Conservation (phyloP, 2,797 vertebrate genomes). For the Galagoides demidoff region DNA sequence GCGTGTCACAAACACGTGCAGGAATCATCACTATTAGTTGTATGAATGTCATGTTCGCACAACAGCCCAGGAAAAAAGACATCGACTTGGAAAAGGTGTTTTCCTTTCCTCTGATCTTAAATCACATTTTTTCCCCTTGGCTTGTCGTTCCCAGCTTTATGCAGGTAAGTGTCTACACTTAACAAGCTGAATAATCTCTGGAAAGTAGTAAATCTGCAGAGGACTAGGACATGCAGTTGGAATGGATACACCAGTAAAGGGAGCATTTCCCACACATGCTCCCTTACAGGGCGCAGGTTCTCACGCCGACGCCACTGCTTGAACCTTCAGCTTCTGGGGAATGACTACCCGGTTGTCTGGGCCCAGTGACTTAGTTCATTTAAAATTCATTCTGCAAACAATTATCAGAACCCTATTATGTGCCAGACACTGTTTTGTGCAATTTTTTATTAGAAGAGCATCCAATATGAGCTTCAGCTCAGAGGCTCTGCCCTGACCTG, state of each 20-base stretch:
- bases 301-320: background rate
- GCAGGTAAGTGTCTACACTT: background rate
- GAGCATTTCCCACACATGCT: background rate
- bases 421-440: background rate
- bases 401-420: background rate
- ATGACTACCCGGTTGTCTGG: background rate
- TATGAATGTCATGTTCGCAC: slow-evolving; percentile 19
- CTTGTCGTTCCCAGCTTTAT: slow-evolving; percentile 32
- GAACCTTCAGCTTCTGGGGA: background rate
- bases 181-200: background rate
- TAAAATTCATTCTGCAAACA: background rate
- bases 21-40: slow-evolving; percentile 19
- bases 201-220: background rate
- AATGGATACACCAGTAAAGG: background rate
- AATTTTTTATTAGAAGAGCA: background rate
- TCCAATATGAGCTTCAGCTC: background rate
- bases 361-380: background rate
- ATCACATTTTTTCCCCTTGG: background rate
- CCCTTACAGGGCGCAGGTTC: background rate
- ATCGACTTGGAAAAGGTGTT: background rate
- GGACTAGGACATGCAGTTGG: background rate
- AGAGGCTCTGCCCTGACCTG: background rate
- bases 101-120: slow-evolving; percentile 46
- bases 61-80: slow-evolving; percentile 6
- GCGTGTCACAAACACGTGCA: background rate